Percentiles rank a stretch among this genome's conserved stretches.
phyloP scores from a whole-genome alignment of 2,797 vertebrate genomes.

The Xenops minutus region DNA sequence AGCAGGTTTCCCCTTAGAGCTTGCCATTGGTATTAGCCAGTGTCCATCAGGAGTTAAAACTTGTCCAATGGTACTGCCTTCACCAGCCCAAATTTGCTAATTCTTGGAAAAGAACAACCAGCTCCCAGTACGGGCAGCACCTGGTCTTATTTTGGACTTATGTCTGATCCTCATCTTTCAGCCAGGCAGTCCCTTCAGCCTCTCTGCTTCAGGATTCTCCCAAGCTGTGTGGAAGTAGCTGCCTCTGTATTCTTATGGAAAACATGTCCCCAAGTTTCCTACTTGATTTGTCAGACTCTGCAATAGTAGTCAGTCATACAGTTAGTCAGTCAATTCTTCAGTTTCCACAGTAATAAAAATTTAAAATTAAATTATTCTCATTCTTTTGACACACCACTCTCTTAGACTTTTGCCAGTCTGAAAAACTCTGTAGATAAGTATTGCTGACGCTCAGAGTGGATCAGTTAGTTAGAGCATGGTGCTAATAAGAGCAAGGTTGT shows the following conservation, averaged over 20 bases:
- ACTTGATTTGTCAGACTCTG: background rate
- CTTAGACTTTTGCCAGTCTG: background rate
- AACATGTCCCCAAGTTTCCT: background rate
- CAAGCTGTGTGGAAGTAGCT: background rate
- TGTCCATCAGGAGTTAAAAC: background rate
- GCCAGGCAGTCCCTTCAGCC: background rate
- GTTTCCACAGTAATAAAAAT: background rate
- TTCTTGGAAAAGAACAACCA: background rate
- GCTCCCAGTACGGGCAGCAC: background rate
- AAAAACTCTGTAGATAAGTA: background rate
- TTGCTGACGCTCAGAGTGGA: background rate
- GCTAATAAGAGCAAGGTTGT: background rate
- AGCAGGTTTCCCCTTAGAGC: background rate
- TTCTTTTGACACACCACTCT: background rate
- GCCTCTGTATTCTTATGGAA: background rate
- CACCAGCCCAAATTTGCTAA: background rate
- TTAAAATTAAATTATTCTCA: background rate
- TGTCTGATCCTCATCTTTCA: background rate
- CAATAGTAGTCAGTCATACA: background rate
- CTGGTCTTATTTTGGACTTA: background rate
- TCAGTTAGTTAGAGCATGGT: background rate
- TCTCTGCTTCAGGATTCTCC: background rate
- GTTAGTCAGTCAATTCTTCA: background rate
- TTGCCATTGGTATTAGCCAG: background rate
- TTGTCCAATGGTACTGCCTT: background rate